Conservation (phyloP, 2,113 vertebrate species). For the Peromyscus leucopus region DNA sequence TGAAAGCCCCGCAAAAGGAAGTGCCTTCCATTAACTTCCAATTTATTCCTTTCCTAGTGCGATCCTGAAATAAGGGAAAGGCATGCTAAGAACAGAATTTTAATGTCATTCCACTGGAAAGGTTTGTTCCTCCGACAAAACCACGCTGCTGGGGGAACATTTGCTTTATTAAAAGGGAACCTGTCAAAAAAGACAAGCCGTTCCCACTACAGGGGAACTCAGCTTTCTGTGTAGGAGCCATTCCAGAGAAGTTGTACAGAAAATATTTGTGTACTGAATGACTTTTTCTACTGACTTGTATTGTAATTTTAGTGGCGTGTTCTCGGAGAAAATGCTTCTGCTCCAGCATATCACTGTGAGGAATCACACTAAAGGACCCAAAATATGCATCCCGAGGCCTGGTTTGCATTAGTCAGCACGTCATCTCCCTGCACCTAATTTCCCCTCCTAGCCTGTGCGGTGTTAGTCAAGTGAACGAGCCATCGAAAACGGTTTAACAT, state of each 20-base stretch:
- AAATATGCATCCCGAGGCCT: constrained; percentile 48
- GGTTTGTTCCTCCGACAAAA: constrained; percentile 81
- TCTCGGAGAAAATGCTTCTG: constrained; percentile 46
- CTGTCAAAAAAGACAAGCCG: constrained; percentile 70
- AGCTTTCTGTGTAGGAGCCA: constrained; percentile 11
- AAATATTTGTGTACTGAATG: constrained; percentile 68
- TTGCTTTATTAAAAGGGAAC: constrained; percentile 77
- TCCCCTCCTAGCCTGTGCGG: background rate
- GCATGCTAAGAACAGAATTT: constrained; percentile 80
- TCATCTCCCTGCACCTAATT: background rate
- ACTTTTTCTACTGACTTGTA: constrained; percentile 45
- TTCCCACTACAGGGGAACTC: constrained; percentile 28
- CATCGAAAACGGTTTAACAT: constrained; percentile 6
- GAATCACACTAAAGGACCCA: constrained; percentile 29
- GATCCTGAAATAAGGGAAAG: constrained; percentile 82
- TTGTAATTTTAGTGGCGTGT: constrained; percentile 37
- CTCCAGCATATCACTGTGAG: constrained; percentile 4
- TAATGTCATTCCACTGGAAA: constrained; percentile 82
- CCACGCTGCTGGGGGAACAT: constrained; percentile 76
- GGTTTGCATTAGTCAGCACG: constrained; percentile 55
- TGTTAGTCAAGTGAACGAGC: constrained; percentile 4
- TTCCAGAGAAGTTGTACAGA: constrained; percentile 11
- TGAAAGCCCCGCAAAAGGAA: constrained; percentile 67
- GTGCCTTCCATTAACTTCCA: constrained; percentile 79
- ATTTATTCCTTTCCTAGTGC: constrained; percentile 81